A percentile compares a stretch with the other conserved stretches of the same genome.
Evolutionary conservation across 2,797 vertebrate species (phyloP).

Genomic region (Hipposideros larvatus): DNA sequence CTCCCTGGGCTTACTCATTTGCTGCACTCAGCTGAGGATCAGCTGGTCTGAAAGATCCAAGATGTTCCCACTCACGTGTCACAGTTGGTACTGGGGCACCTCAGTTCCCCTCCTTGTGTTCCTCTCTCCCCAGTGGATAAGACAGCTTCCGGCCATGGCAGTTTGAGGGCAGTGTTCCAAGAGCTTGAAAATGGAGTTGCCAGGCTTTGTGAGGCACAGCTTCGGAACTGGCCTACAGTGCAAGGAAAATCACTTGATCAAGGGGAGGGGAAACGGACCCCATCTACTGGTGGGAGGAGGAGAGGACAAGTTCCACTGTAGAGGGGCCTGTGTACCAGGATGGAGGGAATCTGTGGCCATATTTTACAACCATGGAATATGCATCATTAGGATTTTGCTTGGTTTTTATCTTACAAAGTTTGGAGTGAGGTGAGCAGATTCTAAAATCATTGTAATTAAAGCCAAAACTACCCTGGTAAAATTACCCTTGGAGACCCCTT

Average conservation of each 20-base stretch:
- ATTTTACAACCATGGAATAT: not conserved
- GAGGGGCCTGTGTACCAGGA: not conserved
- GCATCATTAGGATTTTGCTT: not conserved
- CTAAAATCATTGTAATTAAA: not conserved
- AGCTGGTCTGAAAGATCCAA: not conserved
- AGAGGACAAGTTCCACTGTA: accelerated
- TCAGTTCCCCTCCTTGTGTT: no score
- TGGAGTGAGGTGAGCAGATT: not conserved
- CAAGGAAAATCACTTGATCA: not conserved
- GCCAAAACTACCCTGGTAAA: not conserved
- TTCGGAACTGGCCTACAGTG: no score
- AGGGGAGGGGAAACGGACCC: not conserved
- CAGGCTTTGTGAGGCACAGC: not conserved
- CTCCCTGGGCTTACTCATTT: not conserved
- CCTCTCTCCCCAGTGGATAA: no score
- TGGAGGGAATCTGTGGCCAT: not conserved
- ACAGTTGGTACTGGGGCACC: not conserved
- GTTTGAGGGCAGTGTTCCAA: not conserved
- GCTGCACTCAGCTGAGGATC: not conserved
- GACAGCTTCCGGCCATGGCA: not conserved
- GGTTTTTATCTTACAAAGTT: not conserved
- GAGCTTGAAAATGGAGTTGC: accelerated
- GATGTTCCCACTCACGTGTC: not conserved
- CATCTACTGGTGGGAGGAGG: not conserved
- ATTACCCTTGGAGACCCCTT: not conserved